Evolutionary conservation across 2,113 vertebrate genomes (phyloP), one percentile per base, ranked within the genome.

Genomic region (Rhizomys pruinosus): DNA sequence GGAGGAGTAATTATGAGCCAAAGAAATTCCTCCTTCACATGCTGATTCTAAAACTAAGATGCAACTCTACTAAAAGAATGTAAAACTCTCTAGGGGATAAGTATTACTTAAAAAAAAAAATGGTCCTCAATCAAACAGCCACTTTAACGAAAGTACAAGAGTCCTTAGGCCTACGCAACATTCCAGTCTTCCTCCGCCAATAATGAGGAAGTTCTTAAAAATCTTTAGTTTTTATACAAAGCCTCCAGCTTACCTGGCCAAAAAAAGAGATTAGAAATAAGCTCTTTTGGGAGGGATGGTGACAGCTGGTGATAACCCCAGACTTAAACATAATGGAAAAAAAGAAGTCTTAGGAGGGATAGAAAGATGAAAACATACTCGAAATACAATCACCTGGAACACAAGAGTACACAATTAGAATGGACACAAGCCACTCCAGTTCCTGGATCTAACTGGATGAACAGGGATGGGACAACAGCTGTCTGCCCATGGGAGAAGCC

Each of bases 61-160:
- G 32, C 1, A 55, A 74, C 64, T 81, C 74, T 7, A 91, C 8
- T 47, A 17, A 61, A 92, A 37, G 29, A 27, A 42, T 90, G 19
- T n/a, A 32, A 87, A 96, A 84, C n/a, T 61, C 39, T 47, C 55
- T 88, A 1, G 92, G 77, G 32, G 27, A 85, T 81, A 90, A 92
- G 90, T 82, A 87, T 15, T 42, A 73, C 47, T 89, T 73, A 32
- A 57, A 47, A 76, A 74, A 32, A 57, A 47, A 76, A 74, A 71
- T 59, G 39, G n/a, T 66, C 20, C 32, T 89, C 44, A 90, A 66
- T 72, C 89, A 68, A 84, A 47, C 23, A 19, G 32, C 52, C 39
- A 87, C 22, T 32, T 27, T 74, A 52, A 76, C 39, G 2, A 72
- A 87, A 89, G 32, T 13, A 34, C 19, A 22, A 87, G 7, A 81